Evolutionary conservation across 1,140 invertebrate species (phyloP), one percentile per base, ranked within the genome.

Genomic region (Archivesica marissinica): DNA sequence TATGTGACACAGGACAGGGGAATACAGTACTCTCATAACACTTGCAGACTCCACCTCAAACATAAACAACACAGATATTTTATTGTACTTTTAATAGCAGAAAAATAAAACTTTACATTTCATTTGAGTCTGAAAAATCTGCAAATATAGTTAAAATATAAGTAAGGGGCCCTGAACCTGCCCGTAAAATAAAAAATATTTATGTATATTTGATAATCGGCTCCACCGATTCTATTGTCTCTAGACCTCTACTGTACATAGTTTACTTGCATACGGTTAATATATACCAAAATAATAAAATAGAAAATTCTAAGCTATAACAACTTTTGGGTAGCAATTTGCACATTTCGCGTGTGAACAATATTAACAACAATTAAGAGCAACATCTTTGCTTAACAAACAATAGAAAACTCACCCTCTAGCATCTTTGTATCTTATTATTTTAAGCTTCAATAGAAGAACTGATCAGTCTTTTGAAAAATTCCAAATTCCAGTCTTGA

Each of bases 131-230:
- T 75, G 13, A 61, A 54, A 80, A 72, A 72, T 66, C 82, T 54
- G 66, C 59, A 66, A 86, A 82, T 76, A 82, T 82, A 82, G 83
- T 54, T 86, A 78, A 54, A 83, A 87, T 87, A 82, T 87, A 74
- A 78, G 35, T 74, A 38, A 35, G 41, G n/a, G 68, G 47, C 39
- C 66, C 23, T 75, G 38, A 52, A 56, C 52, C 59, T 66, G 61
- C 52, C 61, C 76, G 25, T 74, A 80, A 86, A 85, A 77, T 85
- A 85, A 85, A 85, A 83, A 85, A 75, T 85, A 77, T 86, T 52
- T 84, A 79, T 87, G 44, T 74, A 52, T 39, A 68, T 82, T 76
- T 64, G 54, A 39, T 59, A 59, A 39, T 56, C 56, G 77, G 54
- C 25, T 61, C 79, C 41, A 41, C 66, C 54, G 41, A 41, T 47